phyloP scores from a whole-genome alignment of 2,113 vertebrate genomes.

The Oreochromis spilurus region DNA sequence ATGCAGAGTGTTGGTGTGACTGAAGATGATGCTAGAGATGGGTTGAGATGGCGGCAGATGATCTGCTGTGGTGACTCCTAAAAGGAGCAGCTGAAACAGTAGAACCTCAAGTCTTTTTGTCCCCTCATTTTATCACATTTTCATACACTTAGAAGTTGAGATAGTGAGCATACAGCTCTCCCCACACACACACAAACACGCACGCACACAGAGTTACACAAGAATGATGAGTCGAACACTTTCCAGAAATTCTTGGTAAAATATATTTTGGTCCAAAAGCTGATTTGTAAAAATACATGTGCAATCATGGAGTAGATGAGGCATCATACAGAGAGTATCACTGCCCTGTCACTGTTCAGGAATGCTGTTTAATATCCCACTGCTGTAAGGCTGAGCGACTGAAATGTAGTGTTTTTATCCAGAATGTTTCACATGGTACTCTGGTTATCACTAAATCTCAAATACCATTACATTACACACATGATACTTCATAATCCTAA shows the following conservation, averaged over 20 bases:
- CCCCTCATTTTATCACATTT: neutral
- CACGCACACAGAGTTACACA: neutral
- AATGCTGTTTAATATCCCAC: neutral
- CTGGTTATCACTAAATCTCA: neutral
- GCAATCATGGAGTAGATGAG: constrained; percentile 35
- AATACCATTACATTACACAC: neutral
- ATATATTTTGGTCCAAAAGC: constrained; percentile 78
- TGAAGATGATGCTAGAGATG: neutral
- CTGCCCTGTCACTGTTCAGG: neutral
- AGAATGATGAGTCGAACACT: constrained; percentile 14
- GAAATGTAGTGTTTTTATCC: constrained; percentile 11
- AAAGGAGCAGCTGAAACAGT: neutral
- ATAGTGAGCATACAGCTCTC: neutral
- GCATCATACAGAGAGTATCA: neutral
- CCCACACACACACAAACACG: neutral
- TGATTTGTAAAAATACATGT: constrained; percentile 73
- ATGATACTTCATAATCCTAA: neutral
- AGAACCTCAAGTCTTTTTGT: rapidly evolving
- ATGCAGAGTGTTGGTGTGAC: neutral
- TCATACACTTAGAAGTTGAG: neutral
- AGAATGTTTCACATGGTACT: neutral
- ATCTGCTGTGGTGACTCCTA: neutral
- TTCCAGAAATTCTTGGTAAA: constrained; percentile 61
- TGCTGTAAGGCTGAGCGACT: constrained; percentile 24
- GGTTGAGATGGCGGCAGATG: neutral